A percentile compares a stretch with the other conserved stretches of the same genome.
Conservation (phyloP, 2,797 vertebrate genomes). For the Vipera ursinii region DNA sequence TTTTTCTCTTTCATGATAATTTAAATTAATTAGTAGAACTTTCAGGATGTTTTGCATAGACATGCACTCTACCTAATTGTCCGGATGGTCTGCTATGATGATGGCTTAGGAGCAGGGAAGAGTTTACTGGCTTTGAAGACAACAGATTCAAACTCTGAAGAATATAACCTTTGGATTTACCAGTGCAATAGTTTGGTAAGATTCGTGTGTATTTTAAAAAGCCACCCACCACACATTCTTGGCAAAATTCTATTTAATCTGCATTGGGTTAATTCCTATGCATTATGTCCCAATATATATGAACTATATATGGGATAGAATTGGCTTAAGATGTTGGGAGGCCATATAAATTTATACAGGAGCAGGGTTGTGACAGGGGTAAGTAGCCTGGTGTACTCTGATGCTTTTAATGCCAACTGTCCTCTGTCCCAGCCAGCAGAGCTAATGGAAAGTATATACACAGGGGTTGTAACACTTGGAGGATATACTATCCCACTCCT, state of each 20-base stretch:
- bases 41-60: conserved; percentile 89
- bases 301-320: neutral
- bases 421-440: neutral
- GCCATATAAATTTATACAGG: no score
- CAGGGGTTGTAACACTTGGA: neutral
- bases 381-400: neutral
- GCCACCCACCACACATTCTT: no score
- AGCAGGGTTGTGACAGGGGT: neutral
- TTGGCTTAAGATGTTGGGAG: neutral
- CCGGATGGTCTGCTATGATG: conserved; percentile 95
- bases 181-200: conserved; percentile 94
- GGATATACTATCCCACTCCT: neutral
- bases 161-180: conserved; percentile 94
- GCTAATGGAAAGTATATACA: neutral
- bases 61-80: conserved; percentile 93
- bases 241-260: neutral
- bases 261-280: neutral
- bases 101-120: conserved; percentile 90
- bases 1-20: neutral
- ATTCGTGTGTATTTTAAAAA: conserved; percentile 4
- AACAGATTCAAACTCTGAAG: conserved; percentile 81
- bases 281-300: neutral
- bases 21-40: neutral
- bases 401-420: neutral
- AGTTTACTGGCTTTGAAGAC: conserved; percentile 93